These are phyloP conservation scores for Muricea muricata DNA, from an alignment of 92 coral and sea anemone genomes.

Conservation along the genomic window DNA sequence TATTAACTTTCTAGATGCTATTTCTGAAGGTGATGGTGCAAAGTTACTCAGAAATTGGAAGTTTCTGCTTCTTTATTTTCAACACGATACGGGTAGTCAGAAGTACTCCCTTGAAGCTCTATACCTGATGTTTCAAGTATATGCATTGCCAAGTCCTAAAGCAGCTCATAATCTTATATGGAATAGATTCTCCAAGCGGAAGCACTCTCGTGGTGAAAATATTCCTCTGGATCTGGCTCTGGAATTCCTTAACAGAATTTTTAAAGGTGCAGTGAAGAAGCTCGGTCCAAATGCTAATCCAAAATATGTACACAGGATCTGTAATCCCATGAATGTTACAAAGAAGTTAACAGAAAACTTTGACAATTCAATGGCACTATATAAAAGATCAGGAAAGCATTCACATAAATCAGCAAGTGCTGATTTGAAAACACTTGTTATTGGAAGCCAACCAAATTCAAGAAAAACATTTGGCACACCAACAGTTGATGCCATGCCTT, in stretches of 20 bases:
- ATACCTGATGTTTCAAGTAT: conserved; percentile 1
- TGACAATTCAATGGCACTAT: conserved; percentile 41
- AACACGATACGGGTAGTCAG: neutral
- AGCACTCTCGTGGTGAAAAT: neutral
- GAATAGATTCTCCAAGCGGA: neutral
- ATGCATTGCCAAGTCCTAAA: neutral
- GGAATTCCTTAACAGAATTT: conserved; percentile 71
- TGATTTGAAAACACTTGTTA: conserved; percentile 32
- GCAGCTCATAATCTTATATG: conserved; percentile 1
- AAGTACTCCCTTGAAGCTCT: neutral
- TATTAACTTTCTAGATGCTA: neutral
- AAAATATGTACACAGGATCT: conserved; percentile 59
- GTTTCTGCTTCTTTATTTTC: neutral
- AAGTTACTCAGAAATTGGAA: neutral
- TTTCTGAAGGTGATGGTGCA: conserved; percentile 11
- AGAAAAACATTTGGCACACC: conserved; percentile 62
- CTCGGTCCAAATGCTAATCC: conserved; percentile 67
- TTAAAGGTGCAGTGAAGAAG: conserved; percentile 66
- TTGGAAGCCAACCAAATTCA: conserved; percentile 53
- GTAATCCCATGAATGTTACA: conserved; percentile 35
- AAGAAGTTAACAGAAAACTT: conserved; percentile 51
- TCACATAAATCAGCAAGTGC: conserved; percentile 36
- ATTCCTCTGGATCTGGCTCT: conserved; percentile 58
- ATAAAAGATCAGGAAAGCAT: conserved; percentile 62
- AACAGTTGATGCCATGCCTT: conserved; percentile 45